These are phyloP conservation scores for Leptinotarsa haldemani DNA, from an alignment of 2,888 invertebrate species.

Conservation along the genomic window DNA sequence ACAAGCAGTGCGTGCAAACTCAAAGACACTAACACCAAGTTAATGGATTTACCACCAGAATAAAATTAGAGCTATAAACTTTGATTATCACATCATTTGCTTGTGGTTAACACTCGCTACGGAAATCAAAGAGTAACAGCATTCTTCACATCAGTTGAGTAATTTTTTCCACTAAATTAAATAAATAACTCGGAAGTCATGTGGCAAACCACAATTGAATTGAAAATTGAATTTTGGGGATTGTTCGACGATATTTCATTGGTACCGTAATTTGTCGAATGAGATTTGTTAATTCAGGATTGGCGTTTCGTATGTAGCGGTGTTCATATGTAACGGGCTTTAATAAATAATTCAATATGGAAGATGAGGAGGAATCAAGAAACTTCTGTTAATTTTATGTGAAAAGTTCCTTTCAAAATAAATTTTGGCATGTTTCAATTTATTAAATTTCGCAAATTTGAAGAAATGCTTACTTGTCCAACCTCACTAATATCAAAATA, in stretches of 20 bases:
- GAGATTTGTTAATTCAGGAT: not conserved
- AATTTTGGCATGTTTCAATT: too few species aligned
- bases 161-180: not conserved
- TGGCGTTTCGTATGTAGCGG: not conserved
- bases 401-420: too few species aligned
- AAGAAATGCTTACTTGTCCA: too few species aligned
- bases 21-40: not conserved
- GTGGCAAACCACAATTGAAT: conserved; percentile 18
- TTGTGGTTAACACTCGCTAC: conserved; percentile 7
- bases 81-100: conserved; percentile 3
- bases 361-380: too few species aligned
- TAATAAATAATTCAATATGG: too few species aligned
- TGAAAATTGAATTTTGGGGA: not conserved
- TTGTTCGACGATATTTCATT: not conserved
- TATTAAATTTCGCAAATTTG: too few species aligned
- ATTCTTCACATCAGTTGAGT: conserved; percentile 17
- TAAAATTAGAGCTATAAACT: not conserved
- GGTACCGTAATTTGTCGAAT: not conserved
- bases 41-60: not conserved
- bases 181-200: not conserved
- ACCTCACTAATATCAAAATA: too few species aligned
- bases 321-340: too few species aligned
- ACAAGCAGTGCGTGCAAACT: too few species aligned
- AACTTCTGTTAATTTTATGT: too few species aligned
- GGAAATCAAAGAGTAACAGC: conserved; percentile 13